These are phyloP conservation scores for Lepidostoma basale DNA, from an alignment of 1,140 invertebrate species.

Conservation along the genomic window DNA sequence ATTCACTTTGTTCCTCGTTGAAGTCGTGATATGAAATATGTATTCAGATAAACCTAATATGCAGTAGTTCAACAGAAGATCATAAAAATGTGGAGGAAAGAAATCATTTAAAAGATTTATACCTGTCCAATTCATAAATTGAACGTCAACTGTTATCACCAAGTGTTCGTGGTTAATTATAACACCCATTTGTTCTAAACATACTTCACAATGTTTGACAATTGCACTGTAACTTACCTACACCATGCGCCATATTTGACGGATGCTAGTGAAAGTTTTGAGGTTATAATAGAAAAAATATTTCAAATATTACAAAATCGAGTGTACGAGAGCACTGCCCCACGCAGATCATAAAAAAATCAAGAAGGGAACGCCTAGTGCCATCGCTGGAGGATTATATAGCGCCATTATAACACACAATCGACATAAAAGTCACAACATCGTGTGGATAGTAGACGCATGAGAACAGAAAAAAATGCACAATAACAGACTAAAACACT, in stretches of 20 bases:
- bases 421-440: slow-evolving; percentile 1
- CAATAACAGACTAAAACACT: background rate
- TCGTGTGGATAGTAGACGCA: slow-evolving; percentile 33
- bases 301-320: background rate
- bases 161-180: too few relatives aligned
- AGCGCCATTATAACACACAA: slow-evolving; percentile 25
- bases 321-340: slow-evolving; percentile 30
- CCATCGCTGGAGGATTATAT: slow-evolving; percentile 16
- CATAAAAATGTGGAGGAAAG: too few relatives aligned
- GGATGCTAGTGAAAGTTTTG: background rate
- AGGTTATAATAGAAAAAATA: slow-evolving; percentile 9
- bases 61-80: too few relatives aligned
- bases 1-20: too few relatives aligned
- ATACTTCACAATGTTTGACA: too few relatives aligned
- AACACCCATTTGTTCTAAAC: too few relatives aligned
- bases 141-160: too few relatives aligned
- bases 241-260: background rate
- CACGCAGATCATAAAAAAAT: slow-evolving; percentile 19
- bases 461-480: background rate
- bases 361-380: slow-evolving; percentile 35
- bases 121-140: too few relatives aligned
- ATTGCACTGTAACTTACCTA: too few relatives aligned
- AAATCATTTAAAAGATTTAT: too few relatives aligned
- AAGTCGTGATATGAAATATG: too few relatives aligned
- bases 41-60: too few relatives aligned